These are phyloP conservation scores for Passer domesticus DNA, from an alignment of 2,113 vertebrate genomes.

Conservation along the genomic window DNA sequence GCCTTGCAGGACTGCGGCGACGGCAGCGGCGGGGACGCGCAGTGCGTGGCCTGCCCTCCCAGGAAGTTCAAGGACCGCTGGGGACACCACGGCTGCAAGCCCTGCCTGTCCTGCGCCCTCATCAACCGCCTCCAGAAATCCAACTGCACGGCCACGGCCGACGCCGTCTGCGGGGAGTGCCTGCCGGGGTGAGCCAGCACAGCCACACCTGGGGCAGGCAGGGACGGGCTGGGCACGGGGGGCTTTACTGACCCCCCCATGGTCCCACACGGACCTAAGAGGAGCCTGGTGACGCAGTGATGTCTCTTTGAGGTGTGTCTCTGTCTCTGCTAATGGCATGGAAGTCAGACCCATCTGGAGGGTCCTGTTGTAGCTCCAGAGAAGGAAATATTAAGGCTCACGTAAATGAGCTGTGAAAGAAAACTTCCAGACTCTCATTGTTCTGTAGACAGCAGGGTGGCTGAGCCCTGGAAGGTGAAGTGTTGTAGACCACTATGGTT, in stretches of 20 bases:
- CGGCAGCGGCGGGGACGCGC: constrained; percentile 66
- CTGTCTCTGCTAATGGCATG: background rate
- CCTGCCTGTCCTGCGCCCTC: constrained; percentile 77
- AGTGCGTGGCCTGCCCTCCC: constrained; percentile 71
- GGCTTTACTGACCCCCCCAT: background rate
- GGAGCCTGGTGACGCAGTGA: background rate
- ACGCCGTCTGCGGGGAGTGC: constrained; percentile 79
- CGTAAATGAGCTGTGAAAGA: accelerated
- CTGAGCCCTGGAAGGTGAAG: background rate
- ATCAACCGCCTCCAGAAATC: constrained; percentile 78
- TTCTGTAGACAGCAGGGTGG: background rate
- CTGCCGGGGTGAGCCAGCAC: constrained; percentile 70
- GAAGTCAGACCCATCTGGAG: accelerated
- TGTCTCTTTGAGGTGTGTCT: background rate
- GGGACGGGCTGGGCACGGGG: background rate
- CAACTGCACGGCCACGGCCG: constrained; percentile 72
- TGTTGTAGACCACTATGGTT: background rate
- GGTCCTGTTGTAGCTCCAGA: background rate
- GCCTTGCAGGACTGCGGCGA: constrained; percentile 80
- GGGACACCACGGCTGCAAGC: constrained; percentile 78
- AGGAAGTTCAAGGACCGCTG: constrained; percentile 80
- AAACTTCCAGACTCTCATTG: background rate
- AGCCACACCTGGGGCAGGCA: accelerated
- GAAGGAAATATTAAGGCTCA: background rate
- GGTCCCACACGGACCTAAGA: background rate